Base-by-base conservation (phyloP, 2,888 invertebrate genomes). In the Drosophila rellima region DNA sequence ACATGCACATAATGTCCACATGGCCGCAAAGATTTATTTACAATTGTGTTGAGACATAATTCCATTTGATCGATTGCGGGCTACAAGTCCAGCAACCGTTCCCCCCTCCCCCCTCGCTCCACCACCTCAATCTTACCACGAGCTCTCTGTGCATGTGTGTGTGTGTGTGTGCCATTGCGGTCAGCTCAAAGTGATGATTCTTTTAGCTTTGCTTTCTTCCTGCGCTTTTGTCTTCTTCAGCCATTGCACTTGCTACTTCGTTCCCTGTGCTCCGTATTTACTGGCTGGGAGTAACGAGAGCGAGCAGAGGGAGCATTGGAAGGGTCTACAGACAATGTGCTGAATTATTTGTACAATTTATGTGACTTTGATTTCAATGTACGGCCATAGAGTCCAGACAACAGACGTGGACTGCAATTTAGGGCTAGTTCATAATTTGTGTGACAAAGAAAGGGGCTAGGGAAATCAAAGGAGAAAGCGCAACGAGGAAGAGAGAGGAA, bases 1-100 rank as follows among this genome's bases (percentile, higher is more conserved):
- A 56, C 82, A 70, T 79, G 85, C 85, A 85, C 82, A 86, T 82
- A 81, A 88, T 82, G 86, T 86, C 77, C 88, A 70, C 88, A 85
- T 77, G 72, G 83, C 88, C 88, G 74, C 88, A 85, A 88, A 88
- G 88, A 88, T 88, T 88, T 85, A 85, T 88, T 85, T 88, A 85
- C 85, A 85, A 85, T 88, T 85, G 85, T 85, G 88, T 88, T 88
- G 88, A 85, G 88, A 88, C 88, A 85, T 85, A 85, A 88, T 86
- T 85, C 85, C 85, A 71, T 74, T 80, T 85, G 85, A 85, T 85
- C 86, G 85, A 88, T 88, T 81, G 86, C 80, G 68, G 79, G 57
- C 70, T 47, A 44, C 52, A 56, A 45, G 66, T 56, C 42, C 52
- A 55, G 42, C 48, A 44, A 1, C 3, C 26, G 10, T 31, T 15